A percentile compares a stretch with the other conserved stretches of the same genome.
Evolutionary conservation across 2,888 invertebrate species (phyloP).

Genomic region (Orthonevra nobilis): DNA sequence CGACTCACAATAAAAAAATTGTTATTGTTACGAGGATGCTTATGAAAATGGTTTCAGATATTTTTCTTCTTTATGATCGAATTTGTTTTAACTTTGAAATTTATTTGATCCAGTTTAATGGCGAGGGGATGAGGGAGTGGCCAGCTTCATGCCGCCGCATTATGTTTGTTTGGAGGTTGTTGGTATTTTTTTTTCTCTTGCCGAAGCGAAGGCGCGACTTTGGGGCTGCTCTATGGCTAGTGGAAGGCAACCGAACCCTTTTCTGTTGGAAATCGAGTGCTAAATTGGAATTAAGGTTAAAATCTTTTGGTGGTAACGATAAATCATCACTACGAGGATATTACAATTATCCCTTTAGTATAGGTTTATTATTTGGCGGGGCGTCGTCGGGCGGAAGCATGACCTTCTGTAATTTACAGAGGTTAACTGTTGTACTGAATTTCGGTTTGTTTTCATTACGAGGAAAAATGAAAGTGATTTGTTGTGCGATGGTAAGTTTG

Average conservation of each 20-base stretch:
- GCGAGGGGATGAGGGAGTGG: too few species aligned
- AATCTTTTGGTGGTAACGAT: slow-evolving; percentile 60
- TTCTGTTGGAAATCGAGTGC: slow-evolving; percentile 28
- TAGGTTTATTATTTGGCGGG: slow-evolving; percentile 50
- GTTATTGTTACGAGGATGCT: slow-evolving; percentile 65
- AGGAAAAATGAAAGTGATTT: too few species aligned
- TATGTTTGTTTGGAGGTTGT: slow-evolving; percentile 42
- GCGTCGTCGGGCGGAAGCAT: neutral
- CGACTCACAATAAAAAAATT: slow-evolving; percentile 58
- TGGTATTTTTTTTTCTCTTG: slow-evolving; percentile 16
- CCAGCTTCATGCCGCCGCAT: slow-evolving; percentile 55
- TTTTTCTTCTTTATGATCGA: slow-evolving; percentile 56
- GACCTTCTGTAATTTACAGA: neutral
- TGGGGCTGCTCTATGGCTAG: slow-evolving; percentile 3
- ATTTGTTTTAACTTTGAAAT: slow-evolving; percentile 69
- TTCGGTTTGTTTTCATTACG: neutral
- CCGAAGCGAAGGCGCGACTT: slow-evolving; percentile 3
- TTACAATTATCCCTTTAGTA: slow-evolving; percentile 60
- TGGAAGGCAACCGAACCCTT: too few species aligned
- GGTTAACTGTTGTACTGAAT: slow-evolving; percentile 29
- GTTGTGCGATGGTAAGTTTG: too few species aligned
- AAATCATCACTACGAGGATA: slow-evolving; percentile 65
- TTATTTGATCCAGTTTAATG: slow-evolving; percentile 61
- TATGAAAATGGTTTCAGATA: slow-evolving; percentile 64
- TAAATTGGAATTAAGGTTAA: slow-evolving; percentile 66